Conservation (phyloP, 2,113 vertebrate species). For the Panthera tigris region DNA sequence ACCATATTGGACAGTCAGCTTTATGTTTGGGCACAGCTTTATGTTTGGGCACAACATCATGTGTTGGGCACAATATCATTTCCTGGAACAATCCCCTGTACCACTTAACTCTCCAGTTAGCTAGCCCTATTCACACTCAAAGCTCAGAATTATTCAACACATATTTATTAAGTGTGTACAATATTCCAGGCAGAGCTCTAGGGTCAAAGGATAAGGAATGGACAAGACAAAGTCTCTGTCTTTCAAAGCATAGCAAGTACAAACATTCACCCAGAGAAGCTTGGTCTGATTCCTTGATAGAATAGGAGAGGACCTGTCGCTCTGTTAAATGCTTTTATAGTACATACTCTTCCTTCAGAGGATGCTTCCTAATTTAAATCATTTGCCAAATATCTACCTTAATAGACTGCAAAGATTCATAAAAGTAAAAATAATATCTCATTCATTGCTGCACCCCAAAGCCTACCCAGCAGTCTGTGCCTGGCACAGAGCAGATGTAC, state of each 20-base stretch:
- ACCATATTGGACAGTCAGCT: neutral
- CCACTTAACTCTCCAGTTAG: neutral
- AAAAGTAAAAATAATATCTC: neutral
- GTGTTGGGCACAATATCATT: neutral
- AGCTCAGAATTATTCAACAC: neutral
- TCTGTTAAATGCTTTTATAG: neutral
- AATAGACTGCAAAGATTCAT: neutral
- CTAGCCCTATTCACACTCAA: neutral
- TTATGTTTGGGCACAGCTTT: neutral
- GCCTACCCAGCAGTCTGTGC: neutral
- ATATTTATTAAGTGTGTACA: no score
- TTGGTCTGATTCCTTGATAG: neutral
- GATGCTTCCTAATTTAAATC: neutral
- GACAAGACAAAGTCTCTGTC: neutral
- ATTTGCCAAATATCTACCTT: neutral
- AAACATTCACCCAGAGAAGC: neutral
- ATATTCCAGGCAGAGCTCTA: neutral
- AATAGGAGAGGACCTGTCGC: neutral
- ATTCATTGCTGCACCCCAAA: neutral
- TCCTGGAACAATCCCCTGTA: neutral
- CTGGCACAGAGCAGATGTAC: neutral
- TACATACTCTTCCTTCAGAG: neutral
- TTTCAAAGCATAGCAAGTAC: neutral
- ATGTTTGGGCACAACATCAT: neutral
- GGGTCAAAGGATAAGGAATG: neutral